Evolutionary conservation across 2,797 vertebrate species (phyloP), one percentile per base, ranked within the genome.

Genomic region (Catostomus latipinnis): DNA sequence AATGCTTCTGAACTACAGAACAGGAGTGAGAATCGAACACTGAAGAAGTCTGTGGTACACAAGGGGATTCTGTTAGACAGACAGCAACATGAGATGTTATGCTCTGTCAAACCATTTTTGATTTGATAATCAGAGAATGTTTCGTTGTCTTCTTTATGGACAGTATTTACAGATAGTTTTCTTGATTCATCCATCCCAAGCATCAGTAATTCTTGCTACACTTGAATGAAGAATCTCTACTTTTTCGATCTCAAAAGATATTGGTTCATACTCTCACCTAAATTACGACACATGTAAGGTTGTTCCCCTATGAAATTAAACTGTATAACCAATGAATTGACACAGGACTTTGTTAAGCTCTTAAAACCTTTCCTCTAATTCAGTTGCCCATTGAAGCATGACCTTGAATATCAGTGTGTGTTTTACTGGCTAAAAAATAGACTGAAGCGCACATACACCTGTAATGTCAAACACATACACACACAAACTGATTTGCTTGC

Each of bases 51-150:
- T 58, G 82, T 7, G 58, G 52, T 54, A 48, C 71, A 49, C 61
- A 12, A 13, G 48, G 78, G 68, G 14, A 66, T 65, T 76, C 74
- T 16, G 3, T 11, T 49, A 80, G 65, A 74, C 54, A 76, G 66
- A 79, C 14, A 1, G 52, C 53, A 73, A 76, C 50, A 66, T 60
- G 68, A 80, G 70, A 48, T 46, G 48, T 48, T 68, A 71, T 14
- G 69, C 62, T 67, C 74, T 57, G 71, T 69, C 53, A 73, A 76
- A 67, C 62, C 22, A 81, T 74, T 79, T 79, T 61, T 66, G 80
- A 74, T 67, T 72, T 69, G 57, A 34, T 58, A 68, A 68, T 50
- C 13, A 45, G 76, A 62, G 46, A 10, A 73, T 57, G 50, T 74
- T 76, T 74, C 48, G 13, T 73, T 57, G 58, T 73, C 58, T 34